These are phyloP conservation scores for Thalassophryne amazonica DNA, from an alignment of 2,797 vertebrate genomes.

Conservation along the genomic window DNA sequence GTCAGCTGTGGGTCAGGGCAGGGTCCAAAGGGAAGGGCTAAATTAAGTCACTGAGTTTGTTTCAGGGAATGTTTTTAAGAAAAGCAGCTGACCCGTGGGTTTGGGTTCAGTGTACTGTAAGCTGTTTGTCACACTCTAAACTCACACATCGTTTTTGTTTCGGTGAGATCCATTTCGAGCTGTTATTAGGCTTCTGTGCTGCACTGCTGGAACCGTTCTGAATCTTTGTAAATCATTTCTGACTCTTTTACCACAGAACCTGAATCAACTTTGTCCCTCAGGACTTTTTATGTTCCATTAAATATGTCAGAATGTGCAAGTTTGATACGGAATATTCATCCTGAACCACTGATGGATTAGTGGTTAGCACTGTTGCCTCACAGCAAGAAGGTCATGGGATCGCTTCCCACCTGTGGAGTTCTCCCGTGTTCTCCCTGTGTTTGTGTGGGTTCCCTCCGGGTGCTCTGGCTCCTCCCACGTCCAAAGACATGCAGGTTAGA, in stretches of 20 bases:
- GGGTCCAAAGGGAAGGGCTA: conserved; percentile 73
- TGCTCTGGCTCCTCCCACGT: too few species aligned
- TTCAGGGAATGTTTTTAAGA: conserved; percentile 77
- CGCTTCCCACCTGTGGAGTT: too few species aligned
- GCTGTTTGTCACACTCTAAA: conserved; percentile 68
- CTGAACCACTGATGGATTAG: too few species aligned
- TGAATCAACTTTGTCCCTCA: conserved; percentile 48
- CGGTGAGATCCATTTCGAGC: conserved; percentile 35
- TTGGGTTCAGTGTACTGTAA: conserved; percentile 69
- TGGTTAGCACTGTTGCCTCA: conserved; percentile 12
- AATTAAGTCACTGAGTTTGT: conserved; percentile 78
- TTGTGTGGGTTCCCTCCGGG: too few species aligned
- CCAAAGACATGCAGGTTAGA: too few species aligned
- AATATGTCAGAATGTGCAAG: conserved; percentile 31
- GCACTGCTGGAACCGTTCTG: conserved; percentile 12
- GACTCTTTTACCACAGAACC: conserved; percentile 39
- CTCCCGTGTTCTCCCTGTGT: too few species aligned
- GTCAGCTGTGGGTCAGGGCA: conserved; percentile 71
- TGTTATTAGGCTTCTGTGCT: conserved; percentile 35
- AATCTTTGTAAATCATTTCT: conserved; percentile 33
- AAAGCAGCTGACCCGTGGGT: conserved; percentile 74
- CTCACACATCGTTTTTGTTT: conserved; percentile 44
- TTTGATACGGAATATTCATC: conserved; percentile 14
- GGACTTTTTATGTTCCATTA: conserved; percentile 32
- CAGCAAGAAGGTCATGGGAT: too few species aligned